Percentiles rank a stretch among this genome's conserved stretches.
phyloP scores from a whole-genome alignment of 2,797 vertebrate species.

The Thaleichthys pacificus region DNA sequence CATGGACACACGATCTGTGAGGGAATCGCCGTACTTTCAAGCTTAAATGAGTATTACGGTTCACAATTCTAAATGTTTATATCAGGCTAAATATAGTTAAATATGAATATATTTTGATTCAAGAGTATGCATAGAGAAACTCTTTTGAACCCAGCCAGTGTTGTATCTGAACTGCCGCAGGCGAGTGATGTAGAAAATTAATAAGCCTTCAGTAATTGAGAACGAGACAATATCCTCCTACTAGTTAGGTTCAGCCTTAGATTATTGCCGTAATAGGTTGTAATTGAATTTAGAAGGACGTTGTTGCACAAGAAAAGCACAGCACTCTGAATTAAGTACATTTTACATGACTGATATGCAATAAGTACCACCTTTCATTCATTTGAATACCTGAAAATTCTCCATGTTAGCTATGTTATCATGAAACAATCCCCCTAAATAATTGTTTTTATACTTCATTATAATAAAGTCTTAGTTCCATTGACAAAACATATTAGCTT shows the following conservation, averaged over 20 bases:
- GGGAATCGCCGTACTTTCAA: background rate
- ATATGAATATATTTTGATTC: background rate
- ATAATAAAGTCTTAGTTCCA: constrained; percentile 50
- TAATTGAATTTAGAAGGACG: constrained; percentile 11
- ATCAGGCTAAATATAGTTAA: background rate
- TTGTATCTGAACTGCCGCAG: background rate
- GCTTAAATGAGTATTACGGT: background rate
- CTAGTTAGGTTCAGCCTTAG: background rate
- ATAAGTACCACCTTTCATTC: constrained; percentile 47
- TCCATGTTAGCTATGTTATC: too few species aligned
- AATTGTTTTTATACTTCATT: constrained; percentile 25
- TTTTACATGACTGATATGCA: constrained; percentile 32
- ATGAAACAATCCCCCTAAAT: too few species aligned
- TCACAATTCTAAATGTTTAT: background rate
- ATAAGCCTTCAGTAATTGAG: background rate
- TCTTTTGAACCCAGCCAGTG: background rate
- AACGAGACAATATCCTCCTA: background rate
- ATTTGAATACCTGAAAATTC: constrained; percentile 10
- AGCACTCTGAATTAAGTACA: background rate
- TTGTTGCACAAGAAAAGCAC: background rate
- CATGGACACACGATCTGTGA: background rate
- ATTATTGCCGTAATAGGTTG: constrained; percentile 3
- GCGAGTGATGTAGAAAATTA: background rate
- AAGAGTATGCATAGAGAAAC: background rate
- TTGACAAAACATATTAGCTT: constrained; percentile 59